Conservation (phyloP, 2,113 vertebrate species). For the Pygoscelis antarcticus region DNA sequence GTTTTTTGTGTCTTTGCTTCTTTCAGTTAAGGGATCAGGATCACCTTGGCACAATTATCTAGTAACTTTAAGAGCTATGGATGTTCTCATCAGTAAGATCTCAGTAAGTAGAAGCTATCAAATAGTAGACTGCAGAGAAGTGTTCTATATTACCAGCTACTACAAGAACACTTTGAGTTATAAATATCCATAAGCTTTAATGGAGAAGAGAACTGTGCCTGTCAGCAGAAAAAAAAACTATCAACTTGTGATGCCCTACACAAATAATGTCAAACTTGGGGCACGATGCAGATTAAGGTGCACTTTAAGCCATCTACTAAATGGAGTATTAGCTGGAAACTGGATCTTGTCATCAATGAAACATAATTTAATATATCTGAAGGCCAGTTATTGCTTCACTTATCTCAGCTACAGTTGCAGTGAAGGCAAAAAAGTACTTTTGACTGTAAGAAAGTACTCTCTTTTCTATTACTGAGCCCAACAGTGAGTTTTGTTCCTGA, state of each 20-base stretch:
- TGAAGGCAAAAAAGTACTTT: not conserved
- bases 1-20: not conserved
- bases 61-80: not conserved
- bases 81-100: slow-evolving; percentile 6
- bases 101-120: slow-evolving; percentile 45
- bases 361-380: slow-evolving; percentile 51
- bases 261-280: slow-evolving; percentile 61
- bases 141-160: slow-evolving; percentile 33
- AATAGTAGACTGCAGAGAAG: slow-evolving; percentile 30
- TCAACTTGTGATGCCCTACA: slow-evolving; percentile 48
- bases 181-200: slow-evolving; percentile 65
- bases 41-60: not conserved
- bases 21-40: not conserved
- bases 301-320: slow-evolving; percentile 64
- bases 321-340: slow-evolving; percentile 50
- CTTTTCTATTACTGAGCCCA: not conserved
- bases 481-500: not conserved
- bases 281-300: slow-evolving; percentile 62
- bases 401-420: not conserved
- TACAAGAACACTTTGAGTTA: slow-evolving; percentile 44
- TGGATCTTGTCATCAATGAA: slow-evolving; percentile 43
- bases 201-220: slow-evolving; percentile 51
- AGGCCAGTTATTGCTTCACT: slow-evolving; percentile 29
- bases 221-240: slow-evolving; percentile 59
- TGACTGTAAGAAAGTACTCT: not conserved